A percentile compares a stretch with the other conserved stretches of the same genome.
These are phyloP conservation scores for Cyphomyrus discorhynchus DNA, from an alignment of 2,113 vertebrate species.

Conservation along the genomic window DNA sequence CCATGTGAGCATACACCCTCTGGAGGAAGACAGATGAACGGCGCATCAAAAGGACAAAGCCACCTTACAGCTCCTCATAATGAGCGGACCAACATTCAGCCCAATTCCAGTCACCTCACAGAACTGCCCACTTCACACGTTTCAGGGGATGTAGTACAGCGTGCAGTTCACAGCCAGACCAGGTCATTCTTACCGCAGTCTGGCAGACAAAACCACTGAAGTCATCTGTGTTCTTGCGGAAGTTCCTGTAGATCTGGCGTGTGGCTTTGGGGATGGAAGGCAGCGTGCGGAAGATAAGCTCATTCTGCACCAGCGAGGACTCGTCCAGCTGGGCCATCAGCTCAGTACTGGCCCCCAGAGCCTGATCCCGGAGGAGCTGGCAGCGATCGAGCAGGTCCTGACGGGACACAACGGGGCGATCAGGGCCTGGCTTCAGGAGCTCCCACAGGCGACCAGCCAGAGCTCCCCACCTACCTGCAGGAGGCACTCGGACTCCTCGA, in stretches of 20 bases:
- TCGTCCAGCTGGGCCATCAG: neutral
- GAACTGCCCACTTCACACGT: neutral
- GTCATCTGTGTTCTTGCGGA: constrained; percentile 17
- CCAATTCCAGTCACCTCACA: neutral
- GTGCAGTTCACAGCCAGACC: too few relatives aligned
- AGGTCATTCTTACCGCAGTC: constrained; percentile 19
- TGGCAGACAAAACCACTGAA: constrained; percentile 21
- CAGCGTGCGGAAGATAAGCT: neutral
- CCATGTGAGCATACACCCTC: constrained; percentile 24
- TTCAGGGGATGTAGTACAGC: neutral
- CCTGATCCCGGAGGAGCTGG: constrained; percentile 32
- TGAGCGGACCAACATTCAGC: neutral
- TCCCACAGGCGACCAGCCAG: neutral
- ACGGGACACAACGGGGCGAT: neutral
- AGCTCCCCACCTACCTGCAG: constrained; percentile 41
- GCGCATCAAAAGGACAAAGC: neutral
- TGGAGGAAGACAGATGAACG: constrained; percentile 6
- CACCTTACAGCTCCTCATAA: neutral
- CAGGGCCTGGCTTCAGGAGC: neutral
- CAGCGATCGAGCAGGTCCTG: constrained; percentile 42
- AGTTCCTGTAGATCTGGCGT: neutral
- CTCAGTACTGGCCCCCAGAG: neutral
- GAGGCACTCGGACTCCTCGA: constrained; percentile 31
- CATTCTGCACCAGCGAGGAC: neutral
- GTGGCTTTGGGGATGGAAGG: constrained; percentile 28